Evolutionary conservation across 2,113 vertebrate genomes (phyloP).

Genomic region (Murina feae): DNA sequence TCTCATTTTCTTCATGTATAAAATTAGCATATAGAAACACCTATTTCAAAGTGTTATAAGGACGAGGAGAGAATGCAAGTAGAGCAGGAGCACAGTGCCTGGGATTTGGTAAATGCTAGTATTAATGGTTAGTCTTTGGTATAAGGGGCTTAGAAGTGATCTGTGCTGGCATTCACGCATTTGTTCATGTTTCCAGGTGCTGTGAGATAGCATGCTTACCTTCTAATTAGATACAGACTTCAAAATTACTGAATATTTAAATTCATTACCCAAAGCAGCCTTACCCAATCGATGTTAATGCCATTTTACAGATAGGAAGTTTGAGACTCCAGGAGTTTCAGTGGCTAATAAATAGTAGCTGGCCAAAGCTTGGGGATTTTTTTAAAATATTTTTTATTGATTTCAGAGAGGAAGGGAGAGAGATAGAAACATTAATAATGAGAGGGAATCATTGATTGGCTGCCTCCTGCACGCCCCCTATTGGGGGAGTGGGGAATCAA

Average conservation of each 20-base stretch:
- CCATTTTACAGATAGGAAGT: not conserved
- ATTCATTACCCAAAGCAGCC: not conserved
- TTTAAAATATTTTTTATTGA: too few relatives aligned
- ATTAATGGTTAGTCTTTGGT: not conserved
- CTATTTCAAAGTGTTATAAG: not conserved
- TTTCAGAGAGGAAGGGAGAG: too few relatives aligned
- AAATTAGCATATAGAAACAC: not conserved
- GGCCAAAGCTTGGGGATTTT: not conserved
- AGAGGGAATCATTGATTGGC: too few relatives aligned
- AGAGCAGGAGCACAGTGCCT: not conserved
- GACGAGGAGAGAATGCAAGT: not conserved
- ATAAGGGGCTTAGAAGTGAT: not conserved
- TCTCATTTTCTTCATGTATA: not conserved
- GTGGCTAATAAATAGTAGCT: not conserved
- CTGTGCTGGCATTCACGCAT: not conserved
- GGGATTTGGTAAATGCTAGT: not conserved
- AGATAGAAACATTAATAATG: too few relatives aligned
- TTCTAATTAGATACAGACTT: slow-evolving; percentile 4
- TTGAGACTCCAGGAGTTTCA: not conserved
- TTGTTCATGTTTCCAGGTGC: not conserved
- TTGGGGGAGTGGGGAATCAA: too few relatives aligned
- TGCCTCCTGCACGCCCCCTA: too few relatives aligned
- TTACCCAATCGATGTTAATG: not conserved
- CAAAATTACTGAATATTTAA: not conserved
- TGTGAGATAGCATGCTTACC: not conserved